Evolutionary conservation across 2,888 invertebrate genomes (phyloP), one percentile per base, ranked within the genome.

Genomic region (Platypus cylindrus): DNA sequence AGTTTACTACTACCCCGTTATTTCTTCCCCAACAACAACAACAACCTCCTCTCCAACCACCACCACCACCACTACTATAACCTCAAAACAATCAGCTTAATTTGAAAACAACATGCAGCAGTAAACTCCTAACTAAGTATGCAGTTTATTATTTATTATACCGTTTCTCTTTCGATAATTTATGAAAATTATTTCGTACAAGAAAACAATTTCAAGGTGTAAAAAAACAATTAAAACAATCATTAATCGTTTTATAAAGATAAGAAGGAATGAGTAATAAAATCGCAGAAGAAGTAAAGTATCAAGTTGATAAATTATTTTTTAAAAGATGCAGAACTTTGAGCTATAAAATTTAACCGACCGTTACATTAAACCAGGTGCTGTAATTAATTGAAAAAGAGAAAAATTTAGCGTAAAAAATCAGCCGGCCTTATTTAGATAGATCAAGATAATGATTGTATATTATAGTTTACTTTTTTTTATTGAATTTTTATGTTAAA

Each of bases 281-380:
- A 14, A n/a, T 7, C 15, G 8, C 7, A 20, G 20, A 20, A 30
- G 30, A n/a, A n/a, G n/a, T n/a, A n/a, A n/a, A n/a, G n/a, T n/a
- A n/a, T n/a, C n/a, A n/a, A n/a, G n/a, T 27, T 29, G 9, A 32
- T 32, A 37, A 35, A 28, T 35, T 35, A 38, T 23, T 38, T 38
- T 35, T 38, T 35, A 35, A 35, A 35, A 35, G 22, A 32, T 32
- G 35, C 38, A 28, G 38, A 31, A 32, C 29, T 36, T 27, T 18
- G 32, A 29, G 25, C 29, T 39, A 39, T 35, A 30, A 39, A 39
- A 31, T 17, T 26, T 39, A 39, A 35, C 38, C 38, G 32, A 39
- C 25, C 38, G 32, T 39, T 39, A 36, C 23, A 23, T 34, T 38
- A 16, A 27, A 20, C 38, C 38, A 39, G 38, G 34, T 39, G 38